Base-by-base conservation (phyloP, 2,113 vertebrate genomes). In the Oncorhynchus nerka region DNA sequence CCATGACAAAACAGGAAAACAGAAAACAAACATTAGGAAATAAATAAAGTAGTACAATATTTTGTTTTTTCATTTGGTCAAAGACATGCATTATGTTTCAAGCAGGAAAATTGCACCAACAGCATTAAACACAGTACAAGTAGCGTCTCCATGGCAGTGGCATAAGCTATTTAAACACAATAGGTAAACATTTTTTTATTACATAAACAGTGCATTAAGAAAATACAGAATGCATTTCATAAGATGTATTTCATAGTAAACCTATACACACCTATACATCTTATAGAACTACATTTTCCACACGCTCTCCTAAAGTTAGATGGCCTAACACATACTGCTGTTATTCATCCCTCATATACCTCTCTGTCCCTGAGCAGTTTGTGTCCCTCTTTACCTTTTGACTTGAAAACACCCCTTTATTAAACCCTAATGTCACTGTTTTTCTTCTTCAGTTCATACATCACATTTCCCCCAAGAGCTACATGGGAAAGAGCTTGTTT, bases 71-170 rank as follows among this genome's bases (percentile, higher is more conserved):
- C 81, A 90, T 81, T 89, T 89, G 87, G 91, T 89, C 15, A 73
- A 87, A 89, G 87, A 89, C 91, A 91, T 91, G 88, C 92, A 91
- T 81, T 83, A 87, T 92, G 87, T 79, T 87, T 85, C 91, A 92
- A 90, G 92, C 90, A 80, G 90, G 84, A 74, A 87, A 88, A 81
- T 77, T 83, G 85, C 88, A 89, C 79, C 74, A 82, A 89, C 82
- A 89, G 88, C 83, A 90, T 81, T 86, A 87, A 75, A 79, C 32
- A 28, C 59, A 61, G 78, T 65, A 79, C 65, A 69, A 80, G 24
- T 85, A 84, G 78, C 77, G 45, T 85, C 86, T 91, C 88, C 82
- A 92, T 92, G 91, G 92, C 92, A 92, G 93, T 93, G 91, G 87
- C 82, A 88, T 86, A 88, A 92, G 89, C 86, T 93, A 83, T 89